A percentile compares a stretch with the other conserved stretches of the same genome.
Conservation (phyloP, 2,797 vertebrate species). For the Syndactyla subalaris region DNA sequence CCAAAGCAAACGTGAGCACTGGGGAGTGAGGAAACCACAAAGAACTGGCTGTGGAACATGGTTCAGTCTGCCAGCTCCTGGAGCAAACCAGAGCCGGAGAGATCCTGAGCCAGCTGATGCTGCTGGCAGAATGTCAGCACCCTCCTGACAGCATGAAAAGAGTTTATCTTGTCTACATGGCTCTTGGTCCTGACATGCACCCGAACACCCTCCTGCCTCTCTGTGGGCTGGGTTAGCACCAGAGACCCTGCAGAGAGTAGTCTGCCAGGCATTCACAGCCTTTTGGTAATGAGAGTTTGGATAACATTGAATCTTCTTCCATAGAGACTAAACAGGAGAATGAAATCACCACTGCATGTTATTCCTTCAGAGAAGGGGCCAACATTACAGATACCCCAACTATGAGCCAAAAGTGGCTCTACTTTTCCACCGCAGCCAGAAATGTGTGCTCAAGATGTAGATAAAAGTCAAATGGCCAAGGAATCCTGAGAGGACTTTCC, state of each 20-base stretch:
- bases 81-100: neutral
- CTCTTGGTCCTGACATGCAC: neutral
- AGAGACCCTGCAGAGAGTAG: neutral
- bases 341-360: neutral
- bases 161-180: conserved; percentile 9
- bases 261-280: neutral
- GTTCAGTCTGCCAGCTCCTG: conserved; percentile 25
- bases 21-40: neutral
- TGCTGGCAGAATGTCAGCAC: conserved; percentile 29
- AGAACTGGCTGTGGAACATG: conserved; percentile 21
- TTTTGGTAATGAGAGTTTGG: neutral
- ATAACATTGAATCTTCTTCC: neutral
- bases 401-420: neutral
- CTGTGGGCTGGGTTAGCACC: neutral
- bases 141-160: conserved; percentile 12
- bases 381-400: neutral
- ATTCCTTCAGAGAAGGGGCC: neutral
- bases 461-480: neutral
- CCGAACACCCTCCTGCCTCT: neutral
- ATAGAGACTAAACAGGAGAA: neutral
- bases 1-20: neutral
- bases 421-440: neutral
- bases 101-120: conserved; percentile 42
- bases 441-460: neutral
- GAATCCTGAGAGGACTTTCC: neutral